These are phyloP conservation scores for Peromyscus polionotus DNA, from an alignment of 2,113 vertebrate genomes.

Conservation along the genomic window DNA sequence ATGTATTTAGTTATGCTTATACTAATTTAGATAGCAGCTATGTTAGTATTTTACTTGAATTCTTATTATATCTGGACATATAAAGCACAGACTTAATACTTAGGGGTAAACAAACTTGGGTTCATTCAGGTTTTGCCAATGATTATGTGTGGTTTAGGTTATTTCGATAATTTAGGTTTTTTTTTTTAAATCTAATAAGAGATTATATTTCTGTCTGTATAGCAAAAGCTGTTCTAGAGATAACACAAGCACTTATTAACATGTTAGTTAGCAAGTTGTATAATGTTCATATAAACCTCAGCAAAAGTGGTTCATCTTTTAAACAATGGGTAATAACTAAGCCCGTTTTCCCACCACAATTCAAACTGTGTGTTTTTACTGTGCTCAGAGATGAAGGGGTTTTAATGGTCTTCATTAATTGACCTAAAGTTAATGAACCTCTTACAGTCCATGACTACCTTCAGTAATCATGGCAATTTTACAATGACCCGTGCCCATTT, in stretches of 20 bases:
- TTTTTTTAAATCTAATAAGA: not conserved
- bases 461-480: not conserved
- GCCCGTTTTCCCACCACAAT: not conserved
- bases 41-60: not conserved
- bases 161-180: conserved; percentile 29
- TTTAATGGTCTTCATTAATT: conserved; percentile 14
- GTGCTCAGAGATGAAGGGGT: not conserved
- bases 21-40: not conserved
- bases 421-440: not conserved
- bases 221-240: conserved; percentile 47
- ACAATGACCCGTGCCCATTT: not conserved
- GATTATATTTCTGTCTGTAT: not conserved
- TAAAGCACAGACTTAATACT: not conserved
- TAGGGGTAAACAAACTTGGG: not conserved
- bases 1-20: not conserved
- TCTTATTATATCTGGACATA: not conserved
- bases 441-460: not conserved
- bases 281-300: not conserved
- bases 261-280: not conserved
- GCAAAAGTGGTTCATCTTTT: conserved; percentile 25
- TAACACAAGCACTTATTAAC: not conserved
- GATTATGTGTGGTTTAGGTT: not conserved
- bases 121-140: not conserved
- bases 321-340: not conserved
- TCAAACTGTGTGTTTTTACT: conserved; percentile 7